Evolutionary conservation across 2,113 vertebrate genomes (phyloP).

Genomic region (Gasterosteus nipponicus): DNA sequence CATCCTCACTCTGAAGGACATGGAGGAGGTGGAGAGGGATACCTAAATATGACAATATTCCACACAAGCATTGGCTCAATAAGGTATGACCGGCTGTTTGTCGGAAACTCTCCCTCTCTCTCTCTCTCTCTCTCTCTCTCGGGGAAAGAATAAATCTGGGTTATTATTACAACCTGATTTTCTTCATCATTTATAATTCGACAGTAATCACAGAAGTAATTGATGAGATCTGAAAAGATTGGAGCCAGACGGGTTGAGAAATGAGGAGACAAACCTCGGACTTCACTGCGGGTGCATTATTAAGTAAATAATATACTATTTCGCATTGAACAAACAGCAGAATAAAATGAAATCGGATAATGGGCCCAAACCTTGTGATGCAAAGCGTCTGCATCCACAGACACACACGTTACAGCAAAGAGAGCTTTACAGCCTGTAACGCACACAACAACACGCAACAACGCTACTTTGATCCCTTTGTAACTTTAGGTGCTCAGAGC

Average conservation of each 20-base stretch:
- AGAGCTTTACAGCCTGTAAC: no score
- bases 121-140: neutral
- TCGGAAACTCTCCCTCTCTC: neutral
- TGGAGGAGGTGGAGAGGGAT: conserved; percentile 14
- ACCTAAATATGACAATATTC: conserved; percentile 7
- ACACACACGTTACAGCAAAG: neutral
- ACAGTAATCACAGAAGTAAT: neutral
- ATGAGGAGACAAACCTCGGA: neutral
- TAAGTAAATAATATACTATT: neutral
- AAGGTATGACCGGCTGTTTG: neutral
- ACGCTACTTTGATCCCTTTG: no score
- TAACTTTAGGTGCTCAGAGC: no score
- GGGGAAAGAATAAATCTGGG: neutral
- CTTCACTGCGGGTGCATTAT: neutral
- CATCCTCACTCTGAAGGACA: conserved; percentile 29
- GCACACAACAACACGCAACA: no score
- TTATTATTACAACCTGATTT: neutral
- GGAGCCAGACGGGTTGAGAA: neutral
- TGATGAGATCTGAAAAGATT: conserved; percentile 4
- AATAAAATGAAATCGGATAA: neutral
- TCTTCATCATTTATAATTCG: neutral
- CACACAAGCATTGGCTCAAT: neutral
- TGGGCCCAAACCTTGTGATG: neutral
- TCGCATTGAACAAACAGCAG: neutral
- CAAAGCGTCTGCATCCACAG: neutral